phyloP scores from a whole-genome alignment of 2,113 vertebrate genomes.

The Phyllostomus discolor region DNA sequence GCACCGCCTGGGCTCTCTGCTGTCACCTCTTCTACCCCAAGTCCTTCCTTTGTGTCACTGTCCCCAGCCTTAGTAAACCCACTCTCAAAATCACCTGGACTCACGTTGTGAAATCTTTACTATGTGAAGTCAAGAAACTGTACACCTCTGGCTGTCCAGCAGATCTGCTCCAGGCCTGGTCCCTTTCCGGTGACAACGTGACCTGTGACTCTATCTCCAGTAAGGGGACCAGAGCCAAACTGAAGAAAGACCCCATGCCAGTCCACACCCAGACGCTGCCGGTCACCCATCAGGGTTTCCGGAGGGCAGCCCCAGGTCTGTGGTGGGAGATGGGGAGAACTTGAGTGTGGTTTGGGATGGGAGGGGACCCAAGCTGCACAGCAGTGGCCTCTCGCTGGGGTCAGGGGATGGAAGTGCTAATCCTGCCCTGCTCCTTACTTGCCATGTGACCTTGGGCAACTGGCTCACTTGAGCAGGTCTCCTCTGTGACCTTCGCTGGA shows the following conservation, averaged over 20 bases:
- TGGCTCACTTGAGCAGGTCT: accelerated
- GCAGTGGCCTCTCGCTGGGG: neutral
- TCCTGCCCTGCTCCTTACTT: neutral
- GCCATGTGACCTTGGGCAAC: neutral
- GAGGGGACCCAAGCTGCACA: neutral
- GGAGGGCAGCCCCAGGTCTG: no score
- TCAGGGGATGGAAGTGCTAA: neutral
- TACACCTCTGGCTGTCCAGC: no score
- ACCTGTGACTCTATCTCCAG: neutral
- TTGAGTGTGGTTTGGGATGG: neutral
- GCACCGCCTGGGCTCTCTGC: neutral
- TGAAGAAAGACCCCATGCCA: neutral
- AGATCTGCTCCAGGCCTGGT: neutral
- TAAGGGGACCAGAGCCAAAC: neutral
- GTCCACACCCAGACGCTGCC: no score
- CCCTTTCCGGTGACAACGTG: neutral
- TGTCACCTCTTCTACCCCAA: neutral
- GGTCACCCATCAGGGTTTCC: neutral
- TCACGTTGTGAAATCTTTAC: neutral
- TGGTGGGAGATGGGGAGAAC: neutral
- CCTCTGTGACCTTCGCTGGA: neutral
- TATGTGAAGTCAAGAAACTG: neutral
- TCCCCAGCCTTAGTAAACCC: neutral
- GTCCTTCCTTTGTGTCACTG: no score
- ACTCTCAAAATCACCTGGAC: neutral